Base-by-base conservation (phyloP, 2,888 invertebrate species). In the Nycteola revayana region DNA sequence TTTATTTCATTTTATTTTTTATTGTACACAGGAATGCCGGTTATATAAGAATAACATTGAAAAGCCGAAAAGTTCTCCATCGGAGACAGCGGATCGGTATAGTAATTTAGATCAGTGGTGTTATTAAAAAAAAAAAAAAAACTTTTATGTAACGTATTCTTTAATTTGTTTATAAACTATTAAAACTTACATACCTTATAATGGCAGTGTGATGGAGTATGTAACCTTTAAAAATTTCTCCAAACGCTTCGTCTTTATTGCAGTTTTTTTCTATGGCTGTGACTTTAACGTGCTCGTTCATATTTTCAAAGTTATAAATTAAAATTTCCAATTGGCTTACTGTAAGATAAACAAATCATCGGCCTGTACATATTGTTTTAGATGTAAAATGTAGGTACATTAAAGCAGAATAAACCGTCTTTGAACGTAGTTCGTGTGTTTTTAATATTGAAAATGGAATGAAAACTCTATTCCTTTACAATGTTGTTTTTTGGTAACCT, bases 251-350 rank as follows among this genome's bases (percentile, higher is more conserved):
- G 30, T 71, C 63, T 56, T 60, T 60, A 40, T 55, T 53, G 39
- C 65, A 69, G 8, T 51, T 51, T 39, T 27, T 64, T 57, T 69
- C 61, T 51, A 30, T 33, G 23, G 43, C 62, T 22, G 50, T 53
- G 7, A 36, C 36, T 45, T 66, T 66, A 49, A 72, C 52, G 36
- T 69, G 54, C 27, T 60, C 55, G 52, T 69, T 65, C 58, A 78
- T 75, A 60, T 79, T 72, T 63, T 72, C 60, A 42, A 78, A 59
- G 49, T 73, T 77, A 52, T 69, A 60, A 56, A 71, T 71, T 68
- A 78, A 64, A 60, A 77, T 56, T 42, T 78, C 72, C 62, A 76
- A 70, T 66, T 78, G 75, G 42, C 72, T 64, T 39, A 64, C 78
- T 76, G 63, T 25, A 72, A 65, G 42, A 33, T 37, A 56, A 64